Evolutionary conservation across 2,113 vertebrate genomes (phyloP), one percentile per base, ranked within the genome.

Genomic region (Acanthisitta chloris): DNA sequence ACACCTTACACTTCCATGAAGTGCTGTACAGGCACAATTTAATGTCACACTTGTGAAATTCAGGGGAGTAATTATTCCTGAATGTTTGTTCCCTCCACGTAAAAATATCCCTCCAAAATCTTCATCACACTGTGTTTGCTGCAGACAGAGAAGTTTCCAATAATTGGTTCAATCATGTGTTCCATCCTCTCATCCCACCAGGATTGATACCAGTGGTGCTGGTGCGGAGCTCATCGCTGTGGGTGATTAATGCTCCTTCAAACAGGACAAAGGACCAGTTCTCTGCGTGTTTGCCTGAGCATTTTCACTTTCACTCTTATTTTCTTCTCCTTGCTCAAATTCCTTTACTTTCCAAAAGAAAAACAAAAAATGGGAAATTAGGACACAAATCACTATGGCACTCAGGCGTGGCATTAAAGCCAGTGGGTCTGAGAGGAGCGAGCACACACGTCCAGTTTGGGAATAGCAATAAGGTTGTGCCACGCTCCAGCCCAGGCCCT

Each of bases 201-300:
- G 88, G 92, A 78, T 86, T 88, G 70, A 91, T 74, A 4, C 4
- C 45, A 86, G 40, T 67, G 73, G 8, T 55, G 33, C 12, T 73
- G 88, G 74, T 45, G 33, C 33, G 2, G 7, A 17, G 81, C 90
- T 66, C 65, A 38, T 48, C 54, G 26, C 78, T 61, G 12, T 1
- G 33, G 33, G 45, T 92, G 95, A 95, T 95, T 90, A 96, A 95
- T 93, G 54, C n/a, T 70, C 88, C 49, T 85, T 49, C 81, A 69
- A 12, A 91, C 62, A 81, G 95, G 76, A 94, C 91, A 95, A 91
- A 82, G 72, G 81, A 40, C 89, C 71, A 16, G 6, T 13, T 86
- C 87, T 81, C 55, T 72, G 4, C 20, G 65, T 40, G 52, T 51
- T 72, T 93, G 45, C 67, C 88, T 58, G 43, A 66, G 64, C 43